Base-by-base conservation (phyloP, 2,113 vertebrate genomes). In the Paramormyrops kingsleyae region DNA sequence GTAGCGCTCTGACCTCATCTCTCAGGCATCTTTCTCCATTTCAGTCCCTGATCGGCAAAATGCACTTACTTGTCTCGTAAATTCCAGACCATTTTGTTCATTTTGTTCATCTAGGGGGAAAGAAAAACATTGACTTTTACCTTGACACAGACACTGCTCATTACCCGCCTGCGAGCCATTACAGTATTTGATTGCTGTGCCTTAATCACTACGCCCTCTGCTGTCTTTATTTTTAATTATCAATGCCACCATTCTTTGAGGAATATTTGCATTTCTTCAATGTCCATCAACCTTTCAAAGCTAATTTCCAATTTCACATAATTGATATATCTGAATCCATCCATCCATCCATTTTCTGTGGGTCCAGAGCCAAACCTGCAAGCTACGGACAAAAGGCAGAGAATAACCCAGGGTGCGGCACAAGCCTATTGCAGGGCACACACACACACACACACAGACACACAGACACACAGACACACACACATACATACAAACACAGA, bases 21-120 rank as follows among this genome's bases (percentile, higher is more conserved):
- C 86, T 42, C 49, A 56, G 15, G 83, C 86, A 39, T 10, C 27
- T 85, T 49, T 24, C 17, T 3, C 46, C 6, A 17, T n/a, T 49
- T 24, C 10, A 85, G 44, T 10, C 27, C 35, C 56, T 13, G 35
- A 88, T 42, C 15, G n/a, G 56, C 59, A 70, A 8, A 91, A 89
- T 93, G 44, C 84, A 90, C 96, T 97, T 95, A 99, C 98, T 92
- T 99, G 98, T 94, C 97, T 97, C 92, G 93, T 96, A 95, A 97
- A 99, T 93, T 97, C 95, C 90, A 98, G 94, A 90, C 97, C 96
- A 90, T 98, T 98, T 92, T 96, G 97, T 91, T 98, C 96, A 90
- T 98, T 98, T 92, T 96, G 97, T 91, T 98, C 97, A 94, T 95
- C 96, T 97, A 70, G 50, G 93, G 94, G 0, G 88, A 92, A 93